Base-by-base conservation (phyloP, 2,888 invertebrate genomes). In the Chrysomela aeneicollis region DNA sequence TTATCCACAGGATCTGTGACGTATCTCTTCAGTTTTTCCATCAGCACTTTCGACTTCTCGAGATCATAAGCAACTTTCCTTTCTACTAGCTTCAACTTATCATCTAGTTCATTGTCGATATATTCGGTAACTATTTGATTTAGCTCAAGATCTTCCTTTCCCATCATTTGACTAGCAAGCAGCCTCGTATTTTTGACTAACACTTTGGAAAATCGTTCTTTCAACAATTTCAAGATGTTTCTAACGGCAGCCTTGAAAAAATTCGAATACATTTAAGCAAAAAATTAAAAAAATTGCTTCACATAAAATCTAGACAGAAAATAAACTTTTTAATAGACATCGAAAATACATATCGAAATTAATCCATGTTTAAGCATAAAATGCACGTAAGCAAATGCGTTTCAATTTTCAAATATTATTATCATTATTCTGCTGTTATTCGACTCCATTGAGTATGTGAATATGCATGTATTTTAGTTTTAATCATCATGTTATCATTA, bases 41-140 rank as follows among this genome's bases (percentile, higher is more conserved):
- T 77, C 17, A 84, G 86, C 2, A 91, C 77, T 70, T 87, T 86
- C 0, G 90, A 90, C 67, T 89, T 91, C 72, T 91, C 90, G 1
- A 91, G 84, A 67, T 90, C 88, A 76, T 88, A 91, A 0, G 89
- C 90, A 32, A 90, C 78, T 78, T 91, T 91, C 46, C 87, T 84
- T 21, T 85, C 84, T 0, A 92, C 88, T 35, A 91, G 81, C 2
- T 87, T 86, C 72, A 89, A 85, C 66, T 91, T 87, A 0, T 85
- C 85, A 1, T 87, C 84, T 3, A 92, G 79, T 58, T 87, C 86
- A 1, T 82, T 78, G 47, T 89, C 85, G 58, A 91, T 86, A 62
- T 90, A 87, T 12, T 82, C 81, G 0, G 88, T 85, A 1, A 93
- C 89, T 51, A 92, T 85, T 0, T 84, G 82, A 78, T 94, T 92